phyloP scores from a whole-genome alignment of 2,797 vertebrate species.

The Orientallactaga sibirica region DNA sequence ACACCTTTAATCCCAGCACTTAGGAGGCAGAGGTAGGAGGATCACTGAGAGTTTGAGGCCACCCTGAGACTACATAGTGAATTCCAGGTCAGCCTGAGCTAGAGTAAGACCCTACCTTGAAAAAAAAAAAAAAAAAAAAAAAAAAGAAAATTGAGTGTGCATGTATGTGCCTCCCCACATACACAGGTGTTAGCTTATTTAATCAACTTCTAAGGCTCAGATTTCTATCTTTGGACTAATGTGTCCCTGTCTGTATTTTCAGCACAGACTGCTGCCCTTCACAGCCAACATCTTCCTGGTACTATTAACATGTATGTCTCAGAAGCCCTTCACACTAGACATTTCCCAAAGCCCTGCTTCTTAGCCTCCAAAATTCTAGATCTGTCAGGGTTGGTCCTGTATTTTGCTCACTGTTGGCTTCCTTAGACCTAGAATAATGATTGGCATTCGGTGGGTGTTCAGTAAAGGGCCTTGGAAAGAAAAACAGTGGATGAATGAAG shows the following conservation, averaged over 20 bases:
- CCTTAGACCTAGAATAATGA: not conserved
- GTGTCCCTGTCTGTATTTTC: constrained; percentile 41
- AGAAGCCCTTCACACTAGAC: not conserved
- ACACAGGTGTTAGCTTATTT: not conserved
- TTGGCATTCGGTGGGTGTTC: not conserved
- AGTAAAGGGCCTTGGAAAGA: constrained; percentile 27
- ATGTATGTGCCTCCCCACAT: too few species aligned
- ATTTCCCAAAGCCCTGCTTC: constrained; percentile 37
- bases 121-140: too few species aligned
- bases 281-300: not conserved
- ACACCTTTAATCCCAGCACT: too few species aligned
- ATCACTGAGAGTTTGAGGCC: too few species aligned
- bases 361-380: constrained; percentile 17
- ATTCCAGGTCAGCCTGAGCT: too few species aligned
- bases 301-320: constrained; percentile 4
- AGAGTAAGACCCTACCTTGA: too few species aligned
- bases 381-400: not conserved
- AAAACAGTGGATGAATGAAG: constrained; percentile 39
- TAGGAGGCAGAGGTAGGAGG: too few species aligned
- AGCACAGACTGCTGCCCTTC: constrained; percentile 12
- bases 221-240: constrained; percentile 20
- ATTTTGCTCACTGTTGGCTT: constrained; percentile 22
- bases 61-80: too few species aligned
- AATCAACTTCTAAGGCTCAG: constrained; percentile 41
- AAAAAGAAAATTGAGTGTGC: too few species aligned